phyloP scores from a whole-genome alignment of 2,888 invertebrate genomes.

The Monopis laevigella region DNA sequence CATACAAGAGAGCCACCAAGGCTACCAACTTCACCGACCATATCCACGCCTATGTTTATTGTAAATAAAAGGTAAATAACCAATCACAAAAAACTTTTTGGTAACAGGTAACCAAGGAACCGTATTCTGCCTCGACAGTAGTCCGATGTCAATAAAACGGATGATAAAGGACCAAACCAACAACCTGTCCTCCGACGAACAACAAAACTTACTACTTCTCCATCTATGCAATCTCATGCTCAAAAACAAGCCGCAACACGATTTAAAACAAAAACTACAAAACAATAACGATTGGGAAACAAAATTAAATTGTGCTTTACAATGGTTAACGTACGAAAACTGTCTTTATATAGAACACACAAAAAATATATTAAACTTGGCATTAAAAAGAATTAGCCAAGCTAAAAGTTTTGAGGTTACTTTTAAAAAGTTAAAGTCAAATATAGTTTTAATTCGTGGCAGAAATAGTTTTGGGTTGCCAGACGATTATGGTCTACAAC shows the following conservation, averaged over 20 bases:
- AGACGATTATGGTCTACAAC: neutral
- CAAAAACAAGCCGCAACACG: neutral
- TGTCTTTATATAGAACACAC: neutral
- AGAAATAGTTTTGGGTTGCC: neutral
- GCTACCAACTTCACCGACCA: too few species aligned
- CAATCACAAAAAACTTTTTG: too few species aligned
- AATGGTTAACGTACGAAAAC: neutral
- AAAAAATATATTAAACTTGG: neutral
- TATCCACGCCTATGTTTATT: too few species aligned
- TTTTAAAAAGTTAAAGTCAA: neutral
- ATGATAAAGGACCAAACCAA: neutral
- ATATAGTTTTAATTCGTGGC: neutral
- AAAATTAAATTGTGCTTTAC: neutral
- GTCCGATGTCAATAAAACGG: neutral
- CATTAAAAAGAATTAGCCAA: neutral
- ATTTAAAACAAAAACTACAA: neutral
- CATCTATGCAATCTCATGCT: neutral
- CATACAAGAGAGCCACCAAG: too few species aligned
- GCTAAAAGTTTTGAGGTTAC: neutral
- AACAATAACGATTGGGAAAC: neutral
- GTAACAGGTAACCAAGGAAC: neutral
- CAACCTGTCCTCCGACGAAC: neutral
- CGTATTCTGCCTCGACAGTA: constrained; percentile 1
- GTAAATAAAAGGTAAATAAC: too few species aligned
- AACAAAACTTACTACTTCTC: neutral